Base-by-base conservation (phyloP, 2,113 vertebrate species). In the Triplophysa tibetana region DNA sequence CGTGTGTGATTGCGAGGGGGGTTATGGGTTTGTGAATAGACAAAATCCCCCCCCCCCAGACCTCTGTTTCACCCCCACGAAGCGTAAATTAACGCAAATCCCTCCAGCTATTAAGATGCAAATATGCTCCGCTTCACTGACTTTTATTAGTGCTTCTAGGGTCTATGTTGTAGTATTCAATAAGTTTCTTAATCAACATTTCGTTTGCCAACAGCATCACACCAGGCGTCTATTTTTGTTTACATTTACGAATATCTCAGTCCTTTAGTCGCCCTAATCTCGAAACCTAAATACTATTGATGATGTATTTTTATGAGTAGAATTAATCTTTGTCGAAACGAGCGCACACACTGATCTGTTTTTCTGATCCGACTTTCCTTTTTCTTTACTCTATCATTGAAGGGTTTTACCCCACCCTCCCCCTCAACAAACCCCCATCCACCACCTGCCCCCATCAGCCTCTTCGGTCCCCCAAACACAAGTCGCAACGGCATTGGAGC, bases 401-500 rank as follows among this genome's bases (percentile, higher is more conserved):
- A 78, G 78, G 45, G 48, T 75, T 79, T 81, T 67, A 81, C 73
- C 63, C 81, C 75, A 70, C 82, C 73, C 61, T 75, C 70, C 48
- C 26, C 19, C 68, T 17, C 77, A 82, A 63, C 82, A 83, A 50
- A 60, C 23, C 48, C 70, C 77, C 77, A 82, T 79, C 75, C 80
- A 75, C 68, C 63, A 63, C 45, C 72, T 52, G 23, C 21, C 65
- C 79, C 87, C 82, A 78, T 41, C 72, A n/a, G 58, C 69, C 58
- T 41, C 58, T 48, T 56, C 26, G n/a, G 24, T 85, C 85, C 85
- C 75, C 50, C 70, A 52, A 82, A 69, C 84, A 68, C 77, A 81
- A 73, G 72, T 78, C 82, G 75, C 64, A 62, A 17, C 13, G 24
- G 65, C 17, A 91, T 92, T 93, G 90, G 90, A 79, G 80, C 23